Base-by-base conservation (phyloP, 2,113 vertebrate genomes). In the Cephalopholis sonnerati region DNA sequence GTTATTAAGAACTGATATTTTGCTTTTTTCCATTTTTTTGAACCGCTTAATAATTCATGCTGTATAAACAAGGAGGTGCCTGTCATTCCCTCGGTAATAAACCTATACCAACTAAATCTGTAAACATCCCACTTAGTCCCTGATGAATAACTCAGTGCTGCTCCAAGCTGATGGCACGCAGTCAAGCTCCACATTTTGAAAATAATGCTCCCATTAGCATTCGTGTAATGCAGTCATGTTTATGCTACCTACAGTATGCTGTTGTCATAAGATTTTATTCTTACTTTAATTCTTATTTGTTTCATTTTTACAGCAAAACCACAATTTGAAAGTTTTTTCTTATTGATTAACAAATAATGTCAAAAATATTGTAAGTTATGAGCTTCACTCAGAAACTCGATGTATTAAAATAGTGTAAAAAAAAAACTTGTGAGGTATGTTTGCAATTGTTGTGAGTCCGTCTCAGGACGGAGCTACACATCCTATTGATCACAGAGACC, bases 401-500 rank as follows among this genome's bases (percentile, higher is more conserved):
- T 24, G 32, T 48, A n/a, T 68, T 57, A 17, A n/a, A 24, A 29
- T 13, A 5, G 11, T 17, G 6, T 20, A 51, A 53, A 27, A 51
- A 48, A 32, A 68, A 41, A 53, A 18, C 48, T 12, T 5, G 51
- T 13, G 15, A 53, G 41, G 39, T 54, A 25, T 51, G 58, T 65
- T 44, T 66, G 11, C 51, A 53, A 82, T 65, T 61, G 57, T 69
- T 77, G 53, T 25, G 32, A 82, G 78, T 87, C 74, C 29, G 55
- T 55, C 57, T 83, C 59, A 36, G 67, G 70, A 79, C 48, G 67
- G 63, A 59, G 74, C 63, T 66, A 67, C 81, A 86, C 76, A 74
- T 75, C 77, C 72, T 91, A 92, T 89, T 61, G 91, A 94, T 92
- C 84, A 74, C 73, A 79, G 74, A 90, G 41, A 64, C 69, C 41